phyloP scores from a whole-genome alignment of 2,888 invertebrate genomes.

The Noctua janthina region DNA sequence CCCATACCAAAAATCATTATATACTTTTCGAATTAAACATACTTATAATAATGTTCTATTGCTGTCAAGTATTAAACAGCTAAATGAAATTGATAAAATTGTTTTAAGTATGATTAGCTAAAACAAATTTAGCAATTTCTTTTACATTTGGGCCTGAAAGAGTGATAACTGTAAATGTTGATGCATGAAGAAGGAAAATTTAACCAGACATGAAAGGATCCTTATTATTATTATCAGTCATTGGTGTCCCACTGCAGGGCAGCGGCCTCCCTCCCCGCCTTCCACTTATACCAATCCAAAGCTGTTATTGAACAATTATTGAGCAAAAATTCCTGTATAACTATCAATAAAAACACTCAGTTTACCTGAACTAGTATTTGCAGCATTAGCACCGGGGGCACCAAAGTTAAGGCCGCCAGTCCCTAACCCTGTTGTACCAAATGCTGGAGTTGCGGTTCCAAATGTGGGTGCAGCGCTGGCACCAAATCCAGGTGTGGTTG shows the following conservation, averaged over 20 bases:
- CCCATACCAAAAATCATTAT: neutral
- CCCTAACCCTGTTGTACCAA: constrained; percentile 76
- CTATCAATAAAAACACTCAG: neutral
- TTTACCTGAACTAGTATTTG: constrained; percentile 77
- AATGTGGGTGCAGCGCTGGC: constrained; percentile 51
- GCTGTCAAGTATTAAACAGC: neutral
- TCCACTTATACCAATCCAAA: neutral
- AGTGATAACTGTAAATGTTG: neutral
- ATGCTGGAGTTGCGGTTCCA: constrained; percentile 71
- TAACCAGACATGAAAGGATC: neutral
- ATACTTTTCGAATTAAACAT: neutral
- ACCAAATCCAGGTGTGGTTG: constrained; percentile 62
- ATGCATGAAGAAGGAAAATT: neutral
- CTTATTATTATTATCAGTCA: neutral
- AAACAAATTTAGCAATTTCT: neutral
- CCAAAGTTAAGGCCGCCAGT: constrained; percentile 84
- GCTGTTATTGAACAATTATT: neutral
- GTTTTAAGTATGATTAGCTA: neutral
- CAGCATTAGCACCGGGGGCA: constrained; percentile 72
- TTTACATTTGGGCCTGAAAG: neutral
- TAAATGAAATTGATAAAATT: neutral
- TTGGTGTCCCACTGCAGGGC: neutral
- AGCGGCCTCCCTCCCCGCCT: neutral
- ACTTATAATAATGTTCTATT: neutral
- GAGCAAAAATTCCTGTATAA: neutral